These are phyloP conservation scores for Ischnus inquisitorius DNA, from an alignment of 2,888 invertebrate species.

Conservation along the genomic window DNA sequence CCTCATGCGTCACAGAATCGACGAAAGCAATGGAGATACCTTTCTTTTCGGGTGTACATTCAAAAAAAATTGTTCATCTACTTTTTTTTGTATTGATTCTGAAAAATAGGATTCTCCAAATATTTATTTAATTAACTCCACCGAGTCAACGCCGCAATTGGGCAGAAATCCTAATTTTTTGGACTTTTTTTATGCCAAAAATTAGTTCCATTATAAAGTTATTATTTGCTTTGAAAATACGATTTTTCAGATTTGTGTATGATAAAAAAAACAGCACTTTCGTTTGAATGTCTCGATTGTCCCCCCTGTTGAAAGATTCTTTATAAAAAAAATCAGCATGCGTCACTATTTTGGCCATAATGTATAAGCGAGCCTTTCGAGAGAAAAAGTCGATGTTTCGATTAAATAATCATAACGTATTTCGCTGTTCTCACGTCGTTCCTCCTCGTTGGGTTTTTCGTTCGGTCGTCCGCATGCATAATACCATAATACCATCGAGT, in stretches of 20 bases:
- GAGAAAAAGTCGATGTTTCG: constrained; percentile 26
- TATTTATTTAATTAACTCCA: no score
- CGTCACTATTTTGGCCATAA: not conserved
- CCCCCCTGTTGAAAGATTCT: not conserved
- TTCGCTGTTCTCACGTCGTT: constrained; percentile 9
- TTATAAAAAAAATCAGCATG: not conserved
- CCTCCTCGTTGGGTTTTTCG: not conserved
- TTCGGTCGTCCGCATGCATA: constrained; percentile 18
- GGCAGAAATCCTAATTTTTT: no score
- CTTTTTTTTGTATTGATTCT: no score
- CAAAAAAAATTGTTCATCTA: no score
- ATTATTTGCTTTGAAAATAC: not conserved
- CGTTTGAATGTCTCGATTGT: not conserved
- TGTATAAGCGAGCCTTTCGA: not conserved
- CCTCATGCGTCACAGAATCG: no score
- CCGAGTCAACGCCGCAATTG: no score
- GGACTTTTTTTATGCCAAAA: no score
- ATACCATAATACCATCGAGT: constrained; percentile 25
- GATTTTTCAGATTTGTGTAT: not conserved
- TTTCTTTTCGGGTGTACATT: not conserved
- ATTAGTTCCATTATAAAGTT: not conserved
- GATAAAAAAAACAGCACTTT: not conserved
- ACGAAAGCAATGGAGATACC: not conserved
- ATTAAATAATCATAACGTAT: constrained; percentile 36
- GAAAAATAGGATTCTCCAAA: no score